Percentiles rank a stretch among this genome's conserved stretches.
Evolutionary conservation across 2,888 invertebrate species (phyloP).

Genomic region (Chromoteleia sp.): DNA sequence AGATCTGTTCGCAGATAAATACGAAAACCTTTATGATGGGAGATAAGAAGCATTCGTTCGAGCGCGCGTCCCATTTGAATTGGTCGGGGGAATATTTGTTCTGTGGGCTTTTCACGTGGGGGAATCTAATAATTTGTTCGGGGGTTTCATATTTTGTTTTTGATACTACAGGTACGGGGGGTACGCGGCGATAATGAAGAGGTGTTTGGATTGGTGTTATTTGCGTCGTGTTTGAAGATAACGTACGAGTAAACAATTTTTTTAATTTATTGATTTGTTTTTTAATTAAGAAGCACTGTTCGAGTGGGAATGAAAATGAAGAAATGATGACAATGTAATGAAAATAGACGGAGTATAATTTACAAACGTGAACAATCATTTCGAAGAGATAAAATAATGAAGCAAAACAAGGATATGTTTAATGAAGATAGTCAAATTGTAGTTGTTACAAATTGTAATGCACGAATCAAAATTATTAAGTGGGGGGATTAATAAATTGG

Average conservation of each 20-base stretch:
- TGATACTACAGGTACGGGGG: not conserved
- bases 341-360: no score
- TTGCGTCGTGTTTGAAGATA: not conserved
- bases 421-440: no score
- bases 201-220: constrained; percentile 8
- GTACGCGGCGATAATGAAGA: constrained; percentile 11
- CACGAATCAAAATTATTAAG: no score
- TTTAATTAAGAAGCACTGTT: no score
- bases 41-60: constrained; percentile 44
- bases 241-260: not conserved
- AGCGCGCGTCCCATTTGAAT: constrained; percentile 32
- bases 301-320: no score
- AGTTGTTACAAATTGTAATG: no score
- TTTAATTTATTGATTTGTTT: not conserved
- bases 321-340: no score
- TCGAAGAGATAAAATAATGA: no score
- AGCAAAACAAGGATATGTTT: no score
- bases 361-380: no score
- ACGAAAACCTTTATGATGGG: constrained; percentile 37
- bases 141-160: constrained; percentile 32
- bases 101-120: constrained; percentile 44
- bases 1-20: constrained; percentile 43
- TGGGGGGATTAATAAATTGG: no score
- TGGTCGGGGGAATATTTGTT: constrained; percentile 43
- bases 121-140: constrained; percentile 27